Evolutionary conservation across 2,888 invertebrate species (phyloP), one percentile per base, ranked within the genome.

Genomic region (Morpho deidamia): DNA sequence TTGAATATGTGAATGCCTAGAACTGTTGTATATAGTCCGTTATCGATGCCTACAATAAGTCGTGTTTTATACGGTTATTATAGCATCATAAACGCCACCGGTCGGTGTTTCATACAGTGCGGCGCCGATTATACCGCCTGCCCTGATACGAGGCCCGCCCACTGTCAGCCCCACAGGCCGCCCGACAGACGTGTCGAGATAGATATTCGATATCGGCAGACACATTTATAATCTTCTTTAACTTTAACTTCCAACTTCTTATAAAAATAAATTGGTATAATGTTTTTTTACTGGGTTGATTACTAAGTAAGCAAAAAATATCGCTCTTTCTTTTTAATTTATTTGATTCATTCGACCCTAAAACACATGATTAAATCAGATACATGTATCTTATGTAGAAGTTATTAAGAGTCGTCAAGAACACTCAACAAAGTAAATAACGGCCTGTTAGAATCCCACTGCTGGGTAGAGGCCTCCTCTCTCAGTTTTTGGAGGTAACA

Each of bases 41-140:
- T 86, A 89, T 89, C 85, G 87, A 82, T 81, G 83, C 79, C 81
- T 83, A 86, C 87, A 89, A 89, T 87, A 88, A 88, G 87, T 88
- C 85, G 84, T 82, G 78, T 89, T 90, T 90, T 89, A 90, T 90
- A 88, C 77, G 85, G 86, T 87, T 89, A 90, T 90, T 89, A 89
- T 88, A 86, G 87, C 81, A 76, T 82, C 81, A 87, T 90, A 89
- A 89, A 86, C 80, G 84, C 81, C 87, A 86, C 86, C 85, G 87
- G 88, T 79, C 86, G 81, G 81, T 85, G 84, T 85, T 86, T 86
- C 86, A 88, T 89, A 86, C 83, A 86, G 82, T 86, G 76, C 80
- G 77, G 77, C 81, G 81, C 86, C 83, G 83, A 83, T 86, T 87
- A 86, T 86, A 82, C 83, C 78, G 82, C 80, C 79, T 77, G 77